Percentiles rank a stretch among this genome's conserved stretches.
These are phyloP conservation scores for Ericerus pela DNA, from an alignment of 1,140 invertebrate genomes.

Conservation along the genomic window DNA sequence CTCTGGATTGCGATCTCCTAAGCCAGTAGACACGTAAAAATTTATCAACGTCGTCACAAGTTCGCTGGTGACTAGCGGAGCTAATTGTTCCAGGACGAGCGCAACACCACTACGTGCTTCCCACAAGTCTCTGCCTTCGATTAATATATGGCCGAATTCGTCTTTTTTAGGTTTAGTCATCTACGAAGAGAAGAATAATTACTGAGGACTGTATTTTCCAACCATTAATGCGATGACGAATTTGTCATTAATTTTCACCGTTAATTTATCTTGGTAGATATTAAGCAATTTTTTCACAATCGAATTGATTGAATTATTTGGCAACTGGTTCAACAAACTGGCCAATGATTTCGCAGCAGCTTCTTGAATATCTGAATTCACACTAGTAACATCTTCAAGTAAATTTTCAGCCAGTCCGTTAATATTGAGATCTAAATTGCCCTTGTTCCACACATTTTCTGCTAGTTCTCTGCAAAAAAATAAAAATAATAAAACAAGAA, in stretches of 20 bases:
- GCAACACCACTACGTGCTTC: slow-evolving; percentile 74
- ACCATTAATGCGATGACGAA: background rate
- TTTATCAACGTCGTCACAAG: slow-evolving; percentile 53
- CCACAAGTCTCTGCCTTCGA: slow-evolving; percentile 76
- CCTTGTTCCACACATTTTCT: slow-evolving; percentile 46
- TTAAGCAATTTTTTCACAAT: slow-evolving; percentile 37
- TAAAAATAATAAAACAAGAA: no score
- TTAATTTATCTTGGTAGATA: slow-evolving; percentile 61
- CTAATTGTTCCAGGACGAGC: slow-evolving; percentile 57
- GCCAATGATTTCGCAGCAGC: slow-evolving; percentile 62
- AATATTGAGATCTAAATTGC: slow-evolving; percentile 39
- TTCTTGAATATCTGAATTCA: slow-evolving; percentile 59
- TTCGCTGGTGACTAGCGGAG: slow-evolving; percentile 48
- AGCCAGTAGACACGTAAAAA: slow-evolving; percentile 72
- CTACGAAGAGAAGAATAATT: background rate
- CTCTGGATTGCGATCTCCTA: slow-evolving; percentile 66
- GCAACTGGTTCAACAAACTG: slow-evolving; percentile 41
- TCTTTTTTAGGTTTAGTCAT: background rate
- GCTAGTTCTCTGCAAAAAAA: slow-evolving; percentile 40
- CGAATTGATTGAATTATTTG: slow-evolving; percentile 26
- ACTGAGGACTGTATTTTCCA: background rate
- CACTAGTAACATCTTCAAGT: slow-evolving; percentile 60
- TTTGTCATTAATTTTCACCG: slow-evolving; percentile 24
- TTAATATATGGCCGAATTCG: slow-evolving; percentile 55
- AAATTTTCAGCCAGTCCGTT: slow-evolving; percentile 44